These are phyloP conservation scores for Mactromeris polynyma DNA, from an alignment of 2,888 invertebrate species.

Conservation along the genomic window DNA sequence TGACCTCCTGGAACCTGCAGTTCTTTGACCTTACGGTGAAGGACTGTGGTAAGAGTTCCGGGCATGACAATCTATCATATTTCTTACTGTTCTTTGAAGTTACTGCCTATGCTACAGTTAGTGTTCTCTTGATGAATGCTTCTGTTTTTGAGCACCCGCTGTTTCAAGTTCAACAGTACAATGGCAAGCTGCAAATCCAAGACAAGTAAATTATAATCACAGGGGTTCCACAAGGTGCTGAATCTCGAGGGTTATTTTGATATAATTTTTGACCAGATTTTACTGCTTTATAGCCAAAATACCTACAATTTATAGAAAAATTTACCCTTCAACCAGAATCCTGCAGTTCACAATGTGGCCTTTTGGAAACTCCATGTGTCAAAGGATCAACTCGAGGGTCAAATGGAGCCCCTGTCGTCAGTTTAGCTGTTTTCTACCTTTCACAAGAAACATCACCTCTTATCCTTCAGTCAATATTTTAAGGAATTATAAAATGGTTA, in stretches of 20 bases:
- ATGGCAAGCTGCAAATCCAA: background rate
- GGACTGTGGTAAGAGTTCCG: slow-evolving; percentile 73
- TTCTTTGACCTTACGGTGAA: slow-evolving; percentile 69
- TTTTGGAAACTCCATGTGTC: too few species aligned
- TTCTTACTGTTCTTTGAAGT: slow-evolving; percentile 17
- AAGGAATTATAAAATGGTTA: background rate
- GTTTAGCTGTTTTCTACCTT: background rate
- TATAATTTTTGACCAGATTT: too few species aligned
- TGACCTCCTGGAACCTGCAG: slow-evolving; percentile 68
- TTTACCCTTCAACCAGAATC: too few species aligned
- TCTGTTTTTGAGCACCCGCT: background rate
- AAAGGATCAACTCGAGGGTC: too few species aligned
- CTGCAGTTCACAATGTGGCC: too few species aligned
- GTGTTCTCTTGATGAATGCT: background rate
- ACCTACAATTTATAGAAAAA: too few species aligned
- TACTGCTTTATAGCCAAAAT: too few species aligned
- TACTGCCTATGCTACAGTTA: background rate
- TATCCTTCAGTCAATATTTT: background rate
- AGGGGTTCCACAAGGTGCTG: too few species aligned
- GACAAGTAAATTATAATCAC: background rate
- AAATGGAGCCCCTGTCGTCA: background rate
- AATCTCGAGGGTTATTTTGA: too few species aligned
- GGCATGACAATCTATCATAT: slow-evolving; percentile 63
- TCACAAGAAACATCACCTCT: background rate
- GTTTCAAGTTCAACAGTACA: background rate